Percentiles rank a stretch among this genome's conserved stretches.
phyloP scores from a whole-genome alignment of 2,888 invertebrate genomes.

The Acleris holmiana region DNA sequence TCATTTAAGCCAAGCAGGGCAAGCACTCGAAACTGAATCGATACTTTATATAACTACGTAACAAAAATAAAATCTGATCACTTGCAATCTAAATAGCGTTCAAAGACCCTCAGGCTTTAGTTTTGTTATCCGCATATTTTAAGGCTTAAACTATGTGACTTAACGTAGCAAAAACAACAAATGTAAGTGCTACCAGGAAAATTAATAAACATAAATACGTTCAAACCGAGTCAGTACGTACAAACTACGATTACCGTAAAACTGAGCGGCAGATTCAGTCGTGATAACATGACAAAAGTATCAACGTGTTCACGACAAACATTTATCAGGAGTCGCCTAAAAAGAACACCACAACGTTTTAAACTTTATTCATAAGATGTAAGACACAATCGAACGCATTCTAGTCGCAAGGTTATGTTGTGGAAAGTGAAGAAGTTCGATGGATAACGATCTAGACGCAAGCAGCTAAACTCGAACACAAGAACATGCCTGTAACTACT shows the following conservation, averaged over 20 bases:
- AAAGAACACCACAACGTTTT: conserved; percentile 26
- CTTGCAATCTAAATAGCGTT: too few relatives aligned
- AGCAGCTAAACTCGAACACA: conserved; percentile 56
- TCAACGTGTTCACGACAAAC: conserved; percentile 56
- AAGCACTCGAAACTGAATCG: too few relatives aligned
- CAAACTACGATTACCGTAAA: conserved; percentile 71
- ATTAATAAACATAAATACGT: conserved; percentile 62
- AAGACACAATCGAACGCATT: conserved; percentile 14
- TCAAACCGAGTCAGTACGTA: conserved; percentile 50
- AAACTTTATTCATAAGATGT: conserved; percentile 38
- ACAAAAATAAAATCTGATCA: too few relatives aligned
- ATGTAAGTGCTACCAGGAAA: conserved; percentile 49
- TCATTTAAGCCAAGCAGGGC: neutral
- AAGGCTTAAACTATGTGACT: neutral
- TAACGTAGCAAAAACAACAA: conserved; percentile 16
- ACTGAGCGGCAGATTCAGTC: conserved; percentile 67
- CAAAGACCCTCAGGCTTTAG: neutral
- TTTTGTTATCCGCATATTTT: neutral
- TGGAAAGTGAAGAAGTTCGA: conserved; percentile 56
- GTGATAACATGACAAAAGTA: conserved; percentile 72
- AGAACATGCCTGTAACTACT: conserved; percentile 64
- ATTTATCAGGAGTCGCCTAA: conserved; percentile 30
- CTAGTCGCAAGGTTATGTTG: conserved; percentile 42
- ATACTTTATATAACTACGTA: too few relatives aligned
- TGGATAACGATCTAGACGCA: conserved; percentile 66